Base-by-base conservation (phyloP, 2,797 vertebrate genomes). In the Xenentodon cancila region DNA sequence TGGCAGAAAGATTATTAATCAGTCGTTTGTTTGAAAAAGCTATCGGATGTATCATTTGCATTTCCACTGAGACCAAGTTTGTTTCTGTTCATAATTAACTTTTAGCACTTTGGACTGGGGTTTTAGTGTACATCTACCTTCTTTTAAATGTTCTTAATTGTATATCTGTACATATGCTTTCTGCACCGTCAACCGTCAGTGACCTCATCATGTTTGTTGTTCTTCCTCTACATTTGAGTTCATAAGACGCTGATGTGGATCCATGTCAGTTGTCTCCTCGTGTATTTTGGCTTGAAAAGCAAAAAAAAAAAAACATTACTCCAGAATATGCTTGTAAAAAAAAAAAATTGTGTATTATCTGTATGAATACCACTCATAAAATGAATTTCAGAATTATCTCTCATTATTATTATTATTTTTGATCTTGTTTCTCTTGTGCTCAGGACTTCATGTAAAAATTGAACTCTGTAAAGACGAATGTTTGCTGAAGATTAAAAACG, bases 141-240 rank as follows among this genome's bases (percentile, higher is more conserved):
- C 50, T 80, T 86, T 85, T 80, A 74, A 71, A 61, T 75, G 53
- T 83, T 54, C 20, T 34, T 64, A 43, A 55, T 37, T 76, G 47
- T 79, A 71, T 55, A 76, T 64, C 82, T 54, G 62, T 46, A 53
- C 13, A 53, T 13, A 34, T 18, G 18, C 34, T 19, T 62, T 6
- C 51, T 58, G 64, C 27, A 25, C 4, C 44, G 52, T 18, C 43
- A 68, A 45, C 57, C 46, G 3, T 48, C 62, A 64, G 21, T 64
- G 53, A 77, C 69, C 71, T 81, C 73, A 58, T 51, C 21, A 2
- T 9, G 1, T 37, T 16, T 0, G 50, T 59, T 17, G 32, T 55
- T 16, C 59, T 69, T 21, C 9, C 48, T 64, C 42, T 54, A 11
- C 53, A 43, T 50, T 63, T 2, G n/a, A 47, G 20, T 55, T 25